These are phyloP conservation scores for Fregata magnificens DNA, from an alignment of 2,113 vertebrate genomes.

Conservation along the genomic window DNA sequence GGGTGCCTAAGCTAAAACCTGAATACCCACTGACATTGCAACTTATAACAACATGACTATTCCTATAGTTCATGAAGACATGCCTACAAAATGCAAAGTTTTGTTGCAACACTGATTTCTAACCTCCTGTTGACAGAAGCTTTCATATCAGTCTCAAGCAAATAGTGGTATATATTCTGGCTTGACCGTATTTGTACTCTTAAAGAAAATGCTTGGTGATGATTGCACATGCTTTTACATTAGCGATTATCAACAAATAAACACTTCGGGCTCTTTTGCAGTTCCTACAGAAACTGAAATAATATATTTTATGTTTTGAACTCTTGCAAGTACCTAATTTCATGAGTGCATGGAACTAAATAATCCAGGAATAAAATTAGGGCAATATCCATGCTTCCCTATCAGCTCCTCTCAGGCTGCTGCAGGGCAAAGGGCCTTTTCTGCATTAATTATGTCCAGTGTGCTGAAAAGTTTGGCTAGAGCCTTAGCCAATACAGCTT, in stretches of 20 bases:
- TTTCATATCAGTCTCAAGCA: not conserved
- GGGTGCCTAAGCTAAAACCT: not conserved
- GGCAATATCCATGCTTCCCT: not conserved
- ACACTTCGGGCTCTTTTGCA: not conserved
- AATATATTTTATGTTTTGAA: not conserved
- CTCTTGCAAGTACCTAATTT: not conserved
- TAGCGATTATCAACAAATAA: not conserved
- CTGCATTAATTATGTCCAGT: constrained; percentile 8
- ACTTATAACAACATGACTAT: not conserved
- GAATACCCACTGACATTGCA: not conserved
- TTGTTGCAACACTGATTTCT: not conserved
- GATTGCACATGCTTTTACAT: not conserved
- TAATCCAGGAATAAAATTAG: not conserved
- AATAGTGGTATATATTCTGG: not conserved
- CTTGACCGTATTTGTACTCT: not conserved
- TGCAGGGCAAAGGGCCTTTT: constrained; percentile 21
- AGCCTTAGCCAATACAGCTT: not conserved
- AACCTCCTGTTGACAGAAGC: not conserved
- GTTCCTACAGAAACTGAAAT: not conserved
- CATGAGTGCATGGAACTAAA: not conserved
- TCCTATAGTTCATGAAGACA: not conserved
- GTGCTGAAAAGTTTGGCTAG: constrained; percentile 8
- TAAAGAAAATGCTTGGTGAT: not conserved
- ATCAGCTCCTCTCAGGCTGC: not conserved
- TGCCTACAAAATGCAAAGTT: not conserved